These are phyloP conservation scores for Ornithoptera alexandrae DNA, from an alignment of 2,888 invertebrate genomes.

Conservation along the genomic window DNA sequence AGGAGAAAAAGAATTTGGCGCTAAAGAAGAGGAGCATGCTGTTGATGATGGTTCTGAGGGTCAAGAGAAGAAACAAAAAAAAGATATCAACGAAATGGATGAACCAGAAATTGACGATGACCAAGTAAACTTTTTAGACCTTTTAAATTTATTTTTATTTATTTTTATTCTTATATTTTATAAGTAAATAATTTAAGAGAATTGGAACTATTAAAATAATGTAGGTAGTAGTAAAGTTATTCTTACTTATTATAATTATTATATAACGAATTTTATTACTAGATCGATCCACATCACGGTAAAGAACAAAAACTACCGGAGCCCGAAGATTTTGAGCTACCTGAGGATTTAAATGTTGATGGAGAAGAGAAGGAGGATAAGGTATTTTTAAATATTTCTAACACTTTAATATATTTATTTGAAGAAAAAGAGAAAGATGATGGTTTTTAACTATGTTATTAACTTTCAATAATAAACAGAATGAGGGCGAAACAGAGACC, in stretches of 20 bases:
- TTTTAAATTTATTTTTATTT: no score
- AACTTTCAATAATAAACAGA: background rate
- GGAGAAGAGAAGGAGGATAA: slow-evolving; percentile 82
- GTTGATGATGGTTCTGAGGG: slow-evolving; percentile 77
- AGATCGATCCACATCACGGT: slow-evolving; percentile 89
- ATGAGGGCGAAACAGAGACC: slow-evolving; percentile 81
- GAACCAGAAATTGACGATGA: slow-evolving; percentile 89
- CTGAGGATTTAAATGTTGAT: slow-evolving; percentile 91
- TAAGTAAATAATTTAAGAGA: no score
- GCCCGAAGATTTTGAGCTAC: slow-evolving; percentile 92
- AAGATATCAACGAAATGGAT: slow-evolving; percentile 91
- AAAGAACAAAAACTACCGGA: slow-evolving; percentile 88
- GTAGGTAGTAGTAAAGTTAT: no score
- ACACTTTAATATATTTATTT: background rate
- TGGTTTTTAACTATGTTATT: no score
- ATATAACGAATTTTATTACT: slow-evolving; percentile 18
- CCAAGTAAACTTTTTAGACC: slow-evolving; percentile 70
- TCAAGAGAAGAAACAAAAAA: slow-evolving; percentile 78
- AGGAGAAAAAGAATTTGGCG: slow-evolving; percentile 86
- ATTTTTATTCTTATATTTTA: no score
- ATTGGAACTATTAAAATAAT: no score
- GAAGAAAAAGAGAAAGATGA: no score
- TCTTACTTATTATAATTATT: no score
- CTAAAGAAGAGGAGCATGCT: slow-evolving; percentile 83
- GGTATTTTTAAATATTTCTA: slow-evolving; percentile 40